Percentiles rank a stretch among this genome's conserved stretches.
Evolutionary conservation across 92 coral and sea anemone genomes (phyloP).

Genomic region (Parazoanthus atlanticus): DNA sequence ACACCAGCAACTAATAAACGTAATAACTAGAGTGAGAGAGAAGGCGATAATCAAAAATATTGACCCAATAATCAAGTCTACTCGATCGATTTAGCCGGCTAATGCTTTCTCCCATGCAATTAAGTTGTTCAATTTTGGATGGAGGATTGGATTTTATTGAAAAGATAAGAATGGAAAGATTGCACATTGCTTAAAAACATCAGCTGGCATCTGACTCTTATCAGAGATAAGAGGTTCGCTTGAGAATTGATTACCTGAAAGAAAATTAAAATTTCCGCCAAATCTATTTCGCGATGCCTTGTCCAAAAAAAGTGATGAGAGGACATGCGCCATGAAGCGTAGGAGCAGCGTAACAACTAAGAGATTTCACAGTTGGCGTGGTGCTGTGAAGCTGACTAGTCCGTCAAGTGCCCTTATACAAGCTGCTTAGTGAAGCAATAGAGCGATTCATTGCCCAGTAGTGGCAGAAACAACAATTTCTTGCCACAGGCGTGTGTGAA

Average conservation of each 20-base stretch:
- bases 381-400: not conserved
- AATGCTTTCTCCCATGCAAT: slow-evolving; percentile 68
- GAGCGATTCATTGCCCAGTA: not conserved
- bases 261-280: slow-evolving; percentile 49
- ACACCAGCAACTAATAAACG: slow-evolving; percentile 13
- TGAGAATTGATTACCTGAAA: slow-evolving; percentile 51
- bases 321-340: not conserved
- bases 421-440: slow-evolving; percentile 12
- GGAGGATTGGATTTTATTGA: slow-evolving; percentile 63
- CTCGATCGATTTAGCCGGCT: slow-evolving; percentile 43
- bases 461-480: slow-evolving; percentile 9
- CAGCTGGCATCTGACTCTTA: slow-evolving; percentile 56
- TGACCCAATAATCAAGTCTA: slow-evolving; percentile 47
- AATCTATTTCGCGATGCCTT: slow-evolving; percentile 25
- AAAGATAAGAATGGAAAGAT: slow-evolving; percentile 65
- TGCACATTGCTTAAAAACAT: slow-evolving; percentile 37
- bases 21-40: not conserved
- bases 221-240: slow-evolving; percentile 52
- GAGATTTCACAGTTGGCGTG: slow-evolving; percentile 6
- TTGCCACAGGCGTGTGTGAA: not conserved
- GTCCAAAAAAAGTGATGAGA: not conserved
- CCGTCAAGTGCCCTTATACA: slow-evolving; percentile 14
- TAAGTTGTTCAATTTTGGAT: slow-evolving; percentile 77
- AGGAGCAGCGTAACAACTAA: not conserved
- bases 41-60: slow-evolving; percentile 40